Percentiles rank a stretch among this genome's conserved stretches.
Conservation (phyloP, 2,888 invertebrate genomes). For the Andrena fulva region DNA sequence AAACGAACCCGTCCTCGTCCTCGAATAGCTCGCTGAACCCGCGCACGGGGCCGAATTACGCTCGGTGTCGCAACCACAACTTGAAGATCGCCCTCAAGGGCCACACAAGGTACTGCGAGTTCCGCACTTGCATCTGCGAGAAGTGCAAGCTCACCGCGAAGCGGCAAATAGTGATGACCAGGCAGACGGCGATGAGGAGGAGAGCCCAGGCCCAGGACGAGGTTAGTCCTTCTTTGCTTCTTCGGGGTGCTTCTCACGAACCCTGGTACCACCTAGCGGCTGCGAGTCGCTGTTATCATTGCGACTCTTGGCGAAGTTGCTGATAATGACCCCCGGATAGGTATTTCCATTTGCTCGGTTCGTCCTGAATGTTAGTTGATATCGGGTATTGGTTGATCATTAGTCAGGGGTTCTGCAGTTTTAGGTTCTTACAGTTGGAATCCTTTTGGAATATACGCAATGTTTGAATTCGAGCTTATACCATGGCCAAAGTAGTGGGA, state of each 20-base stretch:
- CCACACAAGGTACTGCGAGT: conserved; percentile 96
- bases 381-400: too few relatives aligned
- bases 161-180: conserved; percentile 95
- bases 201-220: conserved; percentile 94
- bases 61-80: conserved; percentile 94
- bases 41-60: conserved; percentile 44
- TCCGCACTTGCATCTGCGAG: conserved; percentile 93
- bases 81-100: conserved; percentile 95
- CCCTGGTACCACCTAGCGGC: not conserved
- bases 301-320: not conserved
- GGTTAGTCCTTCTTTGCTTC: conserved; percentile 63
- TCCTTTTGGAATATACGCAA: too few relatives aligned
- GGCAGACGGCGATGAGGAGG: conserved; percentile 93
- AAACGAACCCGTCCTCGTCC: conserved; percentile 34
- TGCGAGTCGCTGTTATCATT: not conserved
- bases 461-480: too few relatives aligned
- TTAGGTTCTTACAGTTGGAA: too few relatives aligned
- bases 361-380: too few relatives aligned
- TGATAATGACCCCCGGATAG: not conserved
- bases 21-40: not conserved
- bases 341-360: too few relatives aligned
- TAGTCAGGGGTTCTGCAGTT: too few relatives aligned
- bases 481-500: too few relatives aligned
- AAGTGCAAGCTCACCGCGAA: conserved; percentile 95
- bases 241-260: not conserved